A percentile compares a stretch with the other conserved stretches of the same genome.
Evolutionary conservation across 2,888 invertebrate species (phyloP).

Genomic region (Tigriopus californicus): DNA sequence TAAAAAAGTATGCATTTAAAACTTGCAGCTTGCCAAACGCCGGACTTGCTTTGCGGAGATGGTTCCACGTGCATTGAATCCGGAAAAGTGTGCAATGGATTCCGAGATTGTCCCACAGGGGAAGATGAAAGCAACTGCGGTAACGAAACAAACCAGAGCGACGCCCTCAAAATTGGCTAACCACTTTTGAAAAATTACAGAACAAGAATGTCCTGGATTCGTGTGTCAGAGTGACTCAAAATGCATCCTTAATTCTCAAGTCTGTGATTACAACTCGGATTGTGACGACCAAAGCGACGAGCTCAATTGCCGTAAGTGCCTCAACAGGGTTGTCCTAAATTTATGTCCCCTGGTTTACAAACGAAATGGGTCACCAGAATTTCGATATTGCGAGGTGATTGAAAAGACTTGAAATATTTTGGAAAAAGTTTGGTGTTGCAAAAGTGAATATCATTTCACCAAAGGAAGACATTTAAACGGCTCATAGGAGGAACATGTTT

Average conservation of each 20-base stretch:
- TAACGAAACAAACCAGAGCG: slow-evolving; percentile 18
- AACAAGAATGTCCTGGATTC: background rate
- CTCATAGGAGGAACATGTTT: too few species aligned
- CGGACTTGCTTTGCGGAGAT: slow-evolving; percentile 30
- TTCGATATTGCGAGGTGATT: too few species aligned
- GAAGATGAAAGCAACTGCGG: slow-evolving; percentile 45
- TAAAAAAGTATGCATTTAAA: background rate
- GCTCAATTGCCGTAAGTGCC: slow-evolving; percentile 46
- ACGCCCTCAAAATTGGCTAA: too few species aligned
- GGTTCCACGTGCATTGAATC: slow-evolving; percentile 39
- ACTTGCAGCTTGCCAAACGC: slow-evolving; percentile 22
- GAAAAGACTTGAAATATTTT: too few species aligned
- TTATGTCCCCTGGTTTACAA: too few species aligned
- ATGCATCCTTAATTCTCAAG: background rate
- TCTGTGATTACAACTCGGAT: slow-evolving; percentile 19
- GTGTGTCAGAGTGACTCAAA: background rate
- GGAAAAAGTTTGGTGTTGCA: too few species aligned
- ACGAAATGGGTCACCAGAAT: too few species aligned
- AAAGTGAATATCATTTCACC: too few species aligned
- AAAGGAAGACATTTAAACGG: too few species aligned
- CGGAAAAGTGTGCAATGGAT: slow-evolving; percentile 39
- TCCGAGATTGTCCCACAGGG: slow-evolving; percentile 40
- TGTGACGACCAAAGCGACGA: slow-evolving; percentile 70
- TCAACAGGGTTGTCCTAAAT: background rate
- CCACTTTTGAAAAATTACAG: background rate